Evolutionary conservation across 2,888 invertebrate species (phyloP).

Genomic region (Eupithecia abbreviata): DNA sequence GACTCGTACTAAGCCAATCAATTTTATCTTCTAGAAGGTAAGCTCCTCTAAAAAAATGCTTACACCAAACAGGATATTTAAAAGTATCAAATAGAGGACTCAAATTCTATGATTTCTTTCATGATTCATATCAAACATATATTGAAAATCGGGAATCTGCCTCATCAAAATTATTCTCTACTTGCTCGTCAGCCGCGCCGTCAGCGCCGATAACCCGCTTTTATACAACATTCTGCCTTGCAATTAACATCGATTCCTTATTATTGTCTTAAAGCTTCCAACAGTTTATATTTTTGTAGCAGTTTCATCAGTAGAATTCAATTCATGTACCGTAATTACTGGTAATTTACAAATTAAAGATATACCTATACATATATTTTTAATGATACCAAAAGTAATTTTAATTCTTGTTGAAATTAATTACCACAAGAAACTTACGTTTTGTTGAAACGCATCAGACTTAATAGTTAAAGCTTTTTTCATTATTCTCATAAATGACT

Average conservation of each 20-base stretch:
- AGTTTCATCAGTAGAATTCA: conserved; percentile 32
- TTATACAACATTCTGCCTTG: neutral
- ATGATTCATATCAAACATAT: neutral
- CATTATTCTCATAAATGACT: neutral
- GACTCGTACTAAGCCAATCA: neutral
- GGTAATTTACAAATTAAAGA: conserved; percentile 35
- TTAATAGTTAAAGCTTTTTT: neutral
- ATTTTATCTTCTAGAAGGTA: neutral
- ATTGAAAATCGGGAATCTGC: neutral
- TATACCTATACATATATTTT: conserved; percentile 25
- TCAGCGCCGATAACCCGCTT: conserved; percentile 13
- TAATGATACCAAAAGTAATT: conserved; percentile 19
- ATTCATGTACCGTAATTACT: conserved; percentile 11
- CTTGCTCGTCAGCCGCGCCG: neutral
- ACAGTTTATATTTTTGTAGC: conserved; percentile 35
- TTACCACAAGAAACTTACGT: neutral
- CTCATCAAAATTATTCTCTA: neutral
- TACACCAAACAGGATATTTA: too few species aligned
- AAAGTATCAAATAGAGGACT: neutral
- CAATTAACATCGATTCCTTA: conserved; percentile 27
- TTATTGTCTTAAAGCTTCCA: conserved; percentile 31
- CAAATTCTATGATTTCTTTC: neutral
- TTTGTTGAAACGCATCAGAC: neutral
- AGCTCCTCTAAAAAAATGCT: neutral
- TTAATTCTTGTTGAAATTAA: conserved; percentile 18